Evolutionary conservation across 2,113 vertebrate genomes (phyloP), one percentile per base, ranked within the genome.

Genomic region (Podarcis raffonei): DNA sequence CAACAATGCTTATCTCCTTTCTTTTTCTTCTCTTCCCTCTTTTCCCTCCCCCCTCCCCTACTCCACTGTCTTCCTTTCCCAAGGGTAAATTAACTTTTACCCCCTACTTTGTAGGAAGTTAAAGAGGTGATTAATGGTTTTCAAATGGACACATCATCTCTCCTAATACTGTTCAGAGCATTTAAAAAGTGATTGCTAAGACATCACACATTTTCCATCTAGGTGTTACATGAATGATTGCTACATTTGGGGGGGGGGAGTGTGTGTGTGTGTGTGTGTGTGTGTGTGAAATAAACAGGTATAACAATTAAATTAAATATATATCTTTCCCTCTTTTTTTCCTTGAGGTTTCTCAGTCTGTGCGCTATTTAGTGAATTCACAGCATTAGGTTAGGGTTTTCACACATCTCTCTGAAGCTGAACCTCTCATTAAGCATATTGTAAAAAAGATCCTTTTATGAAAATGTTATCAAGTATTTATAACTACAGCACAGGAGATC

Each of bases 61-160:
- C 62, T 35, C 35, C n/a, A 18, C 35, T 78, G 9, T 53, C 37
- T 12, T 65, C 20, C 20, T 39, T 83, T 48, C 59, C 78, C 84
- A 92, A 96, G 94, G 96, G 95, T 96, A 96, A 94, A 95, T 92
- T 91, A 93, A 92, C 92, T 94, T 94, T 92, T 93, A 93, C 89
- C 88, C 91, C 59, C 78, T 39, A 84, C 89, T 97, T 96, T 96
- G 96, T 96, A 95, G 96, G 96, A 97, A 97, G 97, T 98, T 98
- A 91, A 94, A 97, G 93, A 97, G 95, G 96, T 97, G 97, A 97
- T 96, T 97, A 97, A 97, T 71, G 97, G 96, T 97, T 89, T 89
- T 96, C 97, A 96, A 53, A 97, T 96, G 97, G 97, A 95, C 96
- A 91, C 93, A 97, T 97, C 95, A 97, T 97, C 96, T 96, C 93